Percentiles rank a stretch among this genome's conserved stretches.
phyloP scores from a whole-genome alignment of 2,113 vertebrate species.

The Himantopus leucocephalus region DNA sequence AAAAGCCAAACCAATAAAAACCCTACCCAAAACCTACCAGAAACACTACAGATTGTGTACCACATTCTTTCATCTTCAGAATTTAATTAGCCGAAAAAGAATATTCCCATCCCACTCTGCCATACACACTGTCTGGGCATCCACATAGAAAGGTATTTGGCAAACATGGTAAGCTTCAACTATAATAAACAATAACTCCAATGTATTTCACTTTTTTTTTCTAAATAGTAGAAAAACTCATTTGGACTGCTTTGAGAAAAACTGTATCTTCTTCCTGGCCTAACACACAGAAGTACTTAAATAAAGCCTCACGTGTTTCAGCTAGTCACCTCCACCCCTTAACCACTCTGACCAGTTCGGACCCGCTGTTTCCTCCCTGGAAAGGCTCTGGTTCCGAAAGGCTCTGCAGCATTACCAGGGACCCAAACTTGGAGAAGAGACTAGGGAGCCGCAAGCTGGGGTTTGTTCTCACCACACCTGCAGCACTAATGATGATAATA shows the following conservation, averaged over 20 bases:
- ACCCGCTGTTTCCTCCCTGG: background rate
- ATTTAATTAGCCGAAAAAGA: constrained; percentile 32
- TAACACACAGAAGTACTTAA: background rate
- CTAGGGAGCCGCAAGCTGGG: background rate
- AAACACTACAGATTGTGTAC: constrained; percentile 28
- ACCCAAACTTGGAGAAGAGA: background rate
- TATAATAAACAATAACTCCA: background rate
- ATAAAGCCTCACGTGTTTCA: background rate
- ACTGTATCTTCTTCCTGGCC: background rate
- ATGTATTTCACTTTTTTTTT: background rate
- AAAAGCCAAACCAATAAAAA: background rate
- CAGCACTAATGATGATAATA: background rate
- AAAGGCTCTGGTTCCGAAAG: background rate
- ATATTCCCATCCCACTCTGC: constrained; percentile 13
- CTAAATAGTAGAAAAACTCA: background rate
- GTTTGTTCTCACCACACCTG: background rate
- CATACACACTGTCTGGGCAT: background rate
- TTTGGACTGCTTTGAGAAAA: background rate
- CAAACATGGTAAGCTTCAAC: background rate
- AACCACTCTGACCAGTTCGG: background rate
- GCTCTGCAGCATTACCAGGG: background rate
- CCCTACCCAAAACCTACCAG: background rate
- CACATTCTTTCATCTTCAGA: background rate
- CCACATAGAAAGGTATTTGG: background rate
- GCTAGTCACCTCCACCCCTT: background rate